Conservation (phyloP, 1,140 invertebrate species). For the Bombus breviceps region DNA sequence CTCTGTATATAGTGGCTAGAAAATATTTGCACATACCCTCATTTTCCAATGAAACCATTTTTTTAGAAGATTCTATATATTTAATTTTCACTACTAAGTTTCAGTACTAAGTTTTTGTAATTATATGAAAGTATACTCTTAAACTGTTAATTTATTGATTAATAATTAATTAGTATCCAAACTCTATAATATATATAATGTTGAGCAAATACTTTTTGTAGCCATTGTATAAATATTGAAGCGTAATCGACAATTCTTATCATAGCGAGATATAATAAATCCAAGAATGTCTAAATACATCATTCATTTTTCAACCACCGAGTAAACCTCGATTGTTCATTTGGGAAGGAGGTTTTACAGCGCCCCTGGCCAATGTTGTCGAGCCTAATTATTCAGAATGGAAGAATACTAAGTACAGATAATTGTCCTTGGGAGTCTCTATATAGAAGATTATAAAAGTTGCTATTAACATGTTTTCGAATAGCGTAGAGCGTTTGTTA, state of each 20-base stretch:
- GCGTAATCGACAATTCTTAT: not conserved
- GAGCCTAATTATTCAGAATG: conserved; percentile 15
- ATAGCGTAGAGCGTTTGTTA: not conserved
- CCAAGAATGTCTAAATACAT: not conserved
- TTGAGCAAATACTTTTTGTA: too few species aligned
- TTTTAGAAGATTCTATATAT: too few species aligned
- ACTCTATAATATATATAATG: too few species aligned
- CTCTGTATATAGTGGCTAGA: too few species aligned
- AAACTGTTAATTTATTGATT: too few species aligned
- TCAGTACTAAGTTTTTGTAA: too few species aligned
- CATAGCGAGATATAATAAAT: not conserved
- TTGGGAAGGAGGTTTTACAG: not conserved
- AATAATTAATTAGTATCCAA: too few species aligned
- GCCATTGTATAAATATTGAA: not conserved
- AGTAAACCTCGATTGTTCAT: not conserved
- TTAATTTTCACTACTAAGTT: too few species aligned
- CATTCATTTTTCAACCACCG: not conserved
- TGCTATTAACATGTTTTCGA: not conserved
- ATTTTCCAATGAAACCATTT: too few species aligned
- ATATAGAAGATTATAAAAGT: conserved; percentile 8
- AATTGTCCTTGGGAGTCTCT: conserved; percentile 21
- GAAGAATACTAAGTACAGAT: conserved; percentile 2
- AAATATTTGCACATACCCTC: too few species aligned
- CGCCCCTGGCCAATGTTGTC: not conserved
- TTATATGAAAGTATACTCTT: too few species aligned